phyloP scores from a whole-genome alignment of 2,113 vertebrate species.

The Charadrius vociferus region DNA sequence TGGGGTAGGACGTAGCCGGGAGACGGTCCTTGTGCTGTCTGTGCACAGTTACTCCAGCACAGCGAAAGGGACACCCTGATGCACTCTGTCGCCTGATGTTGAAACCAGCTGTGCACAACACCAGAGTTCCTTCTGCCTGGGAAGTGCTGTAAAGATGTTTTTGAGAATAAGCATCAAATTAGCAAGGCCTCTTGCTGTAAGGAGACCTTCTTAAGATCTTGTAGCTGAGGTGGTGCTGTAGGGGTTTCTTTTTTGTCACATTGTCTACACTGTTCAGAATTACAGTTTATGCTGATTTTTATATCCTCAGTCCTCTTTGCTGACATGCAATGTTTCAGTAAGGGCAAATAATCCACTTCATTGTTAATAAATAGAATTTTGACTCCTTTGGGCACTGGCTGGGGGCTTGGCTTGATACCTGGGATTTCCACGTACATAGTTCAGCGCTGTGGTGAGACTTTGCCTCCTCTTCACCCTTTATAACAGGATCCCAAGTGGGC shows the following conservation, averaged over 20 bases:
- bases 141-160: not conserved
- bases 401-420: not conserved
- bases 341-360: not conserved
- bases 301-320: not conserved
- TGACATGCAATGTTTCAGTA: not conserved
- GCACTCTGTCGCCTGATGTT: fast-evolving
- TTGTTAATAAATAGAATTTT: not conserved
- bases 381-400: not conserved
- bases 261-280: not conserved
- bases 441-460: not conserved
- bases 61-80: not conserved
- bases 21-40: not conserved
- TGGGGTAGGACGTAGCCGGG: fast-evolving
- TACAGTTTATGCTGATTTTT: not conserved
- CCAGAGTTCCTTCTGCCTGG: not conserved
- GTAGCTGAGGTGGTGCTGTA: not conserved
- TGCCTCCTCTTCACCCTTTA: not conserved
- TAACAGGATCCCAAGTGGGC: not conserved
- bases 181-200: not conserved
- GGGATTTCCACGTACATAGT: fast-evolving
- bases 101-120: not conserved
- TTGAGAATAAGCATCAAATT: not conserved
- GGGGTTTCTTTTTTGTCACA: not conserved
- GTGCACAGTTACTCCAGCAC: too few species aligned
- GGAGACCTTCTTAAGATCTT: not conserved